Evolutionary conservation across 2,888 invertebrate genomes (phyloP).

Genomic region (Caenorhabditis sp.): DNA sequence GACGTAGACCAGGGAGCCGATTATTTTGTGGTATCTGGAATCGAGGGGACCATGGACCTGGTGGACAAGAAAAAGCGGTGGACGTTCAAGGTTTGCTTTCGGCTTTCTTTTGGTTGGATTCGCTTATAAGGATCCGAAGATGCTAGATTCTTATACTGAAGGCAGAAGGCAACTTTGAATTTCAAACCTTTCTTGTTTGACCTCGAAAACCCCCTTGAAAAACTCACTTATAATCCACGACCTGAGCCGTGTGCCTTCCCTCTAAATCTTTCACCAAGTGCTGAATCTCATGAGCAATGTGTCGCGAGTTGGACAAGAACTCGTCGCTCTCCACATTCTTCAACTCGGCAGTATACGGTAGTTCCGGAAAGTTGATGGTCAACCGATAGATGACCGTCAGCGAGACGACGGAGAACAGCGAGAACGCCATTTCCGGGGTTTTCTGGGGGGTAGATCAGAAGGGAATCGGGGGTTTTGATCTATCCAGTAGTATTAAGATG

Average conservation of each 20-base stretch:
- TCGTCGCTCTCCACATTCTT: conserved; percentile 72
- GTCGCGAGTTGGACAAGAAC: conserved; percentile 68
- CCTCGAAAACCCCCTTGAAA: not conserved
- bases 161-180: no score
- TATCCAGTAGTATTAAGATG: not conserved
- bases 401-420: conserved; percentile 73
- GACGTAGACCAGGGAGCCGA: conserved; percentile 79
- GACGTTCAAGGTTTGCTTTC: no score
- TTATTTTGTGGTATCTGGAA: conserved; percentile 78
- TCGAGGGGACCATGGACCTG: not conserved
- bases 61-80: no score
- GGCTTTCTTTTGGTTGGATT: no score
- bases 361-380: conserved; percentile 80
- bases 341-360: conserved; percentile 80
- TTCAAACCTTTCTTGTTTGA: no score
- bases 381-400: conserved; percentile 79
- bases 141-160: no score
- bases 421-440: conserved; percentile 64
- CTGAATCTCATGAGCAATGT: conserved; percentile 73
- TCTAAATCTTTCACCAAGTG: conserved; percentile 66
- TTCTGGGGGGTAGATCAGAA: not conserved
- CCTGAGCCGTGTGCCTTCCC: conserved; percentile 74
- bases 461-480: not conserved
- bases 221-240: conserved; percentile 76
- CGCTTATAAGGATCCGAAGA: no score